These are phyloP conservation scores for Pterostichus niger DNA, from an alignment of 2,888 invertebrate species.

Conservation along the genomic window DNA sequence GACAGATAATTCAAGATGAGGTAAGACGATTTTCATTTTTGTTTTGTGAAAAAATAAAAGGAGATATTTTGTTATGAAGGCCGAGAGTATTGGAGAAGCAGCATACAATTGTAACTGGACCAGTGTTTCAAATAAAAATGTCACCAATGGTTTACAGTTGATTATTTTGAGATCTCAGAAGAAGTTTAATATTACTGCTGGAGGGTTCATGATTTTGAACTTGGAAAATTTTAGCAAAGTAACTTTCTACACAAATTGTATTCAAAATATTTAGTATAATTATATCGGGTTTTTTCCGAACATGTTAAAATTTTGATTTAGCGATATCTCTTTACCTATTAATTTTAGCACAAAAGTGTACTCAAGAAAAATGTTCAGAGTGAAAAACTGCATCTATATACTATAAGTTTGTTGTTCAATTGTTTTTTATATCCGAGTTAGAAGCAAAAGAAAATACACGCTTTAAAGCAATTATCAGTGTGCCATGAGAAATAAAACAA, in stretches of 20 bases:
- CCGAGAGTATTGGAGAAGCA: constrained; percentile 10
- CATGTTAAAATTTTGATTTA: too few species aligned
- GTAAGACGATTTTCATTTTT: constrained; percentile 18
- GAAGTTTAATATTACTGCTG: constrained; percentile 29
- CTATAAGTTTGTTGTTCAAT: too few species aligned
- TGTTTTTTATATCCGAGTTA: too few species aligned
- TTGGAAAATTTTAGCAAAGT: constrained; percentile 32
- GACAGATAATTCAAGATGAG: constrained; percentile 57
- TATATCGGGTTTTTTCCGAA: too few species aligned
- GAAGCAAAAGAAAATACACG: too few species aligned
- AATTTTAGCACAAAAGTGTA: too few species aligned
- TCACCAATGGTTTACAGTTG: not conserved
- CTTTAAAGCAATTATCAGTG: too few species aligned
- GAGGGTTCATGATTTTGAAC: constrained; percentile 33
- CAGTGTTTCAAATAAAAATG: not conserved
- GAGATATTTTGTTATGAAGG: constrained; percentile 8
- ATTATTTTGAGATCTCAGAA: constrained; percentile 18
- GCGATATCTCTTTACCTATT: too few species aligned
- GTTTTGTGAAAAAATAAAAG: constrained; percentile 7
- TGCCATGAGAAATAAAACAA: too few species aligned
- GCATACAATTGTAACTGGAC: constrained; percentile 40
- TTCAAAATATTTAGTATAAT: not conserved
- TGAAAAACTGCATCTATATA: too few species aligned
- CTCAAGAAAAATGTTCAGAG: too few species aligned
- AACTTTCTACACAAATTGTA: not conserved